Evolutionary conservation across 2,797 vertebrate species (phyloP).

Genomic region (Trachops cirrhosus): DNA sequence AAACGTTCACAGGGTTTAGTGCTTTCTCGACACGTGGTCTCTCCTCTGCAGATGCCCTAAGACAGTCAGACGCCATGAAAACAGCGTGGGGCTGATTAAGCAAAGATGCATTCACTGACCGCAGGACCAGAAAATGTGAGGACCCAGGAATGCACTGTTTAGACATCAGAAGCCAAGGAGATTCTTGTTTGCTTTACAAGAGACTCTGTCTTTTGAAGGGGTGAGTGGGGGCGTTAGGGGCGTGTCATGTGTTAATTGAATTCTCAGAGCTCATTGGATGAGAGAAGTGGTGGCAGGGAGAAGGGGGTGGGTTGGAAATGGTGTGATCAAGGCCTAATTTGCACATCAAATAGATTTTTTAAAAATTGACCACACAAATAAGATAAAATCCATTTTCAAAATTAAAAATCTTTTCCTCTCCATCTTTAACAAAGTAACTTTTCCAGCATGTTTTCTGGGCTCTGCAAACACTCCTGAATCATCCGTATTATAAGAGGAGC

Average conservation of each 20-base stretch:
- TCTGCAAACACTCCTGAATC: background rate
- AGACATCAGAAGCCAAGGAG: background rate
- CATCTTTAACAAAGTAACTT: background rate
- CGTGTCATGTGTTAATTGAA: background rate
- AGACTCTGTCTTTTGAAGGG: background rate
- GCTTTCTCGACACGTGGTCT: background rate
- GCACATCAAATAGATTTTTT: background rate
- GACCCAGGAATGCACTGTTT: background rate
- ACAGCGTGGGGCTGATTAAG: background rate
- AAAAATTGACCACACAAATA: background rate
- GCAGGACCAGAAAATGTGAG: background rate
- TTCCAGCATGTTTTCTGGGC: background rate
- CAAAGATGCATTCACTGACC: background rate
- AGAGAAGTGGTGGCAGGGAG: background rate
- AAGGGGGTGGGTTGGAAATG: background rate
- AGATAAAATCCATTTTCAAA: background rate
- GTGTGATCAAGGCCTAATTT: background rate
- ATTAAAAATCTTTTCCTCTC: background rate
- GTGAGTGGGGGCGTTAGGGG: too few relatives aligned
- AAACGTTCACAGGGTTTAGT: background rate
- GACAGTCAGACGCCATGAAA: background rate
- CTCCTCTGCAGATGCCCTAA: background rate
- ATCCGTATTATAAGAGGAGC: background rate
- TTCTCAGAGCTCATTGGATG: background rate
- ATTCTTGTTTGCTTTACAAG: background rate